phyloP scores from a whole-genome alignment of 2,113 vertebrate species.

The Upupa epops region DNA sequence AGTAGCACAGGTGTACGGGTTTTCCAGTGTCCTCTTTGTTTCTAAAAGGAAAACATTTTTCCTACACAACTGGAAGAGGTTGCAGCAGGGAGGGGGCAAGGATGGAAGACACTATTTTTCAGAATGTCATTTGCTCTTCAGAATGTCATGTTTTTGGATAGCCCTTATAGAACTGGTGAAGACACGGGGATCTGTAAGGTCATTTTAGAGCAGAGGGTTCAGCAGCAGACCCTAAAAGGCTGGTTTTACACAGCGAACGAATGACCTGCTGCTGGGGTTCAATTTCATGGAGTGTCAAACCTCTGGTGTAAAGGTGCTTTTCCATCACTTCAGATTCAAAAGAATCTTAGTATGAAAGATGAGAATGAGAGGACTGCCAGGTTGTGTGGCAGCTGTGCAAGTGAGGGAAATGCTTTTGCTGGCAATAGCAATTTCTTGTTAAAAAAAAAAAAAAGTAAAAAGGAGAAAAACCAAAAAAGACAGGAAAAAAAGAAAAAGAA shows the following conservation, averaged over 20 bases:
- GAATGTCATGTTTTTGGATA: background rate
- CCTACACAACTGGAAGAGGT: background rate
- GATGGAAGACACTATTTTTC: background rate
- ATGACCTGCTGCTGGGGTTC: constrained; percentile 9
- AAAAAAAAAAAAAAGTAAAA: background rate
- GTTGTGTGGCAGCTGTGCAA: constrained; percentile 45
- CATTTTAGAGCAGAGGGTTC: constrained; percentile 31
- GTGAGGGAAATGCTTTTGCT: constrained; percentile 53
- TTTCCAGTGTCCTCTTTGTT: constrained; percentile 4
- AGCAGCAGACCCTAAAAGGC: background rate
- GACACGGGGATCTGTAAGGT: constrained; percentile 6
- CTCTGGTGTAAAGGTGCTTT: constrained; percentile 36
- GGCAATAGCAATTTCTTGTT: constrained; percentile 6
- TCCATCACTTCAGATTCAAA: constrained; percentile 61
- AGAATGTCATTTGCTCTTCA: constrained; percentile 14
- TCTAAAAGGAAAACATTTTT: constrained; percentile 6
- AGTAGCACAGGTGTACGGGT: background rate
- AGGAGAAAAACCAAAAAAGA: background rate
- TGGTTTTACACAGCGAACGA: constrained; percentile 8
- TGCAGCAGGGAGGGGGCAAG: background rate
- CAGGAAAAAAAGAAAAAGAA: background rate
- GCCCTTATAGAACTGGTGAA: background rate
- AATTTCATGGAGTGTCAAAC: constrained; percentile 38
- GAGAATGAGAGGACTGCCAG: constrained; percentile 39
- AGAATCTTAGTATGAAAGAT: constrained; percentile 52